A percentile compares a stretch with the other conserved stretches of the same genome.
phyloP scores from a whole-genome alignment of 2,113 vertebrate genomes.

The sheep (Ovis aries) region ARS-UI_Ramb_v3.0 NC_056070.1:61673501-61674000 shows the following conservation, averaged over 20 bases:
- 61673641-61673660: neutral
- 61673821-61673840: neutral
- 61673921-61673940: neutral
- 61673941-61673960: neutral
- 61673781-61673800: neutral
- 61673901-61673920: neutral
- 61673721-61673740: neutral
- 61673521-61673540: neutral
- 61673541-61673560: neutral
- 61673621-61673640: neutral
- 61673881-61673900: neutral
- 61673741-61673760: neutral
- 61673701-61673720: neutral
- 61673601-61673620: neutral
- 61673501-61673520: neutral
- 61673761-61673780: neutral
- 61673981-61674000: neutral
- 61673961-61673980: neutral
- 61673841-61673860: neutral
- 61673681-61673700: too few relatives aligned
- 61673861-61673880: neutral
- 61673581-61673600: neutral
- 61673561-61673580: neutral
- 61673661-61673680: fast-evolving
- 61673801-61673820: neutral